Percentiles rank a stretch among this genome's conserved stretches.
Evolutionary conservation across 2,113 vertebrate genomes (phyloP).

Genomic region (Leucoraja erinaceus): DNA sequence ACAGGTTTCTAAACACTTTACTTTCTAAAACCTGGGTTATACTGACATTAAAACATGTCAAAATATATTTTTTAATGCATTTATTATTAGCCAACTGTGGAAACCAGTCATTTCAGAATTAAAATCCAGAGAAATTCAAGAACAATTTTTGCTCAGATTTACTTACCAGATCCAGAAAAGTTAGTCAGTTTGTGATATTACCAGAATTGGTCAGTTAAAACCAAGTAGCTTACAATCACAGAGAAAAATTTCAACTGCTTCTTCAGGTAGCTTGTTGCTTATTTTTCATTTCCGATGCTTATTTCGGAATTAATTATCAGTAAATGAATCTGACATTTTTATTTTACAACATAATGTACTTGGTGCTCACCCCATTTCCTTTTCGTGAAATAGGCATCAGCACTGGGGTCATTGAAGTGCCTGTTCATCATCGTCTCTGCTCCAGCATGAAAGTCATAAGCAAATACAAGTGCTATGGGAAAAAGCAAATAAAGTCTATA

Average conservation of each 20-base stretch:
- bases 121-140: background rate
- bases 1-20: background rate
- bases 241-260: background rate
- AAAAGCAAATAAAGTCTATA: slow-evolving; percentile 44
- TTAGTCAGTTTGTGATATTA: background rate
- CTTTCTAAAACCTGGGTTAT: background rate
- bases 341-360: background rate
- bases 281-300: no score
- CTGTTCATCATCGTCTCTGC: slow-evolving; percentile 97
- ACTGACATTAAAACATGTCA: background rate
- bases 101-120: background rate
- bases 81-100: background rate
- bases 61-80: background rate
- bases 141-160: no score
- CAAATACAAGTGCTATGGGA: slow-evolving; percentile 87
- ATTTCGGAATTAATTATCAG: no score
- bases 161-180: background rate
- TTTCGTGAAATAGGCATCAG: slow-evolving; percentile 94
- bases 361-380: slow-evolving; percentile 90
- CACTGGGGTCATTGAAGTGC: slow-evolving; percentile 92
- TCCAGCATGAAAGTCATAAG: slow-evolving; percentile 96
- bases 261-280: background rate
- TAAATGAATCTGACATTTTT: slow-evolving; percentile 41
- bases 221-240: background rate
- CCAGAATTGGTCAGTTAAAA: background rate